Evolutionary conservation across 2,797 vertebrate genomes (phyloP), one percentile per base, ranked within the genome.

Genomic region (Microchirus variegatus): DNA sequence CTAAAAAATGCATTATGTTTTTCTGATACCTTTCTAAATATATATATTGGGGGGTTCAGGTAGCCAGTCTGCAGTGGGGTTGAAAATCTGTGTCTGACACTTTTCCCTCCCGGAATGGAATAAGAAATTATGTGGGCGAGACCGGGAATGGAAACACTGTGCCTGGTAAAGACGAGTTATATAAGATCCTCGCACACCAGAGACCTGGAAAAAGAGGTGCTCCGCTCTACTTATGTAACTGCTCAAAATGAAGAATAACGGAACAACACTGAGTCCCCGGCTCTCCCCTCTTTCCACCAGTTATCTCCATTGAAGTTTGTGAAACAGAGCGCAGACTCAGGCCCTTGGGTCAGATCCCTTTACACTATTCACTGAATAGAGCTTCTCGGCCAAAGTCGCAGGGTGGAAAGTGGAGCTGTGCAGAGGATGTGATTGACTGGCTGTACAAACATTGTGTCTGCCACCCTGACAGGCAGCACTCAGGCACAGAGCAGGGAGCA

Each of bases 201-300:
- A 75, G 80, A 82, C 53, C 67, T 67, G 53, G 80, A 75, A 31
- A 88, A 83, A 75, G 63, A 87, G 80, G 79, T 78, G 81, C 65
- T 88, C 87, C 52, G 75, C 65, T 87, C 87, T 59, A 70, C 85
- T 91, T 90, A 85, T 86, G 78, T 90, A 89, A 91, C 84, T 69
- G 53, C 40, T 61, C 26, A 55, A 72, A 78, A 56, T 58, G 53
- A 66, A 59, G 46, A 71, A 52, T 35, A 77, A 75, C 76, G 46
- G 67, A 75, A 70, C 64, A 37, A 54, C 70, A 73, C 41, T 78
- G 46, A 70, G 49, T 72, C 66, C 75, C 44, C 45, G 3, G 13
- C 61, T n/a, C 70, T 42, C 31, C 70, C 51, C 61, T 63, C 58
- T 14, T 18, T 67, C 38, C 31, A 5, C 63, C 71, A 53, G 31